Evolutionary conservation across 2,113 vertebrate genomes (phyloP), one percentile per base, ranked within the genome.

Genomic region (Vidua macroura): DNA sequence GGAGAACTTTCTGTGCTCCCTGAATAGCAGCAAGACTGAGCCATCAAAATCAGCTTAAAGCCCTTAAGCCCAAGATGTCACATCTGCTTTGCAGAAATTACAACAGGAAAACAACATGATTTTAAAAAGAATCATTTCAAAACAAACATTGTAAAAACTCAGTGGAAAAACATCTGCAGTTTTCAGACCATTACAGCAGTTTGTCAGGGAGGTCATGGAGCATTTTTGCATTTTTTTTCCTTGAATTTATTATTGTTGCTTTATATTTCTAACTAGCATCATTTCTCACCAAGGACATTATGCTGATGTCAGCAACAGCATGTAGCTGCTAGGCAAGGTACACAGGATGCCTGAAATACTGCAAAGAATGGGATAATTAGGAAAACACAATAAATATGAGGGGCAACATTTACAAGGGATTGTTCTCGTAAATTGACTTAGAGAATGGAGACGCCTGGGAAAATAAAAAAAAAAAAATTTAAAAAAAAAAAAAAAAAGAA

Each of bases 51-150:
- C 51, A 43, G 39, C 52, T 78, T 68, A 88, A 52, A 95, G 44
- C 64, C 60, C 41, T 83, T 95, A 94, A 95, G 49, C 72, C 83
- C 73, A 84, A 93, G 77, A 80, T 90, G 79, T 91, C 77, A 96
- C 94, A 95, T 96, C 92, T 97, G 92, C 90, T 96, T 97, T 96
- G 95, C 86, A 96, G 92, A 93, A 97, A 95, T 96, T 92, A 80
- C 55, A 96, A 70, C n/a, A 88, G 88, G 78, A 96, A 96, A 96
- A 91, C 84, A 97, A 73, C 51, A 83, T 72, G 33, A 75, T 94
- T 92, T 74, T 4, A 23, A 51, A 60, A 60, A 60, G 55, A 74
- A 56, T 41, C 1, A 27, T 85, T 91, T 95, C 28, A 94, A 97
- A 96, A 94, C 78, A 96, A 97, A 94, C 87, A 94, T 10, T 86